Percentiles rank a stretch among this genome's conserved stretches.
phyloP scores from a whole-genome alignment of 2,888 invertebrate genomes.

The Laspeyria flexula region DNA sequence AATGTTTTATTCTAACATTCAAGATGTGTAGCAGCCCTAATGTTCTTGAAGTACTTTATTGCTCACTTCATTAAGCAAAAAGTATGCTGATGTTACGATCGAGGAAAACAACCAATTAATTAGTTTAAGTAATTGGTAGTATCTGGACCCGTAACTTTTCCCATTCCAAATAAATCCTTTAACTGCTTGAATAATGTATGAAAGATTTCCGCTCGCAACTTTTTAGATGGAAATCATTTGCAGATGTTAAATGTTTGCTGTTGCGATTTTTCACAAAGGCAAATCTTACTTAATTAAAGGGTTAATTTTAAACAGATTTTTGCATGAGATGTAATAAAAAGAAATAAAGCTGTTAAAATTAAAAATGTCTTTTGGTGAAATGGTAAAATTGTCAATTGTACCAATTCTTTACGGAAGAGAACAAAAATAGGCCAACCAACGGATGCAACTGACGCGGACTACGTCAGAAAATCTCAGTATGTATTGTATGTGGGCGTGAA shows the following conservation, averaged over 20 bases:
- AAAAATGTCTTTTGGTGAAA: too few species aligned
- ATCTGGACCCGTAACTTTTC: constrained; percentile 66
- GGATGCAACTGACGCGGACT: too few species aligned
- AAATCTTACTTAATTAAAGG: background rate
- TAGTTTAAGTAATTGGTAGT: constrained; percentile 80
- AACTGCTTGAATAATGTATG: constrained; percentile 67
- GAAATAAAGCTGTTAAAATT: too few species aligned
- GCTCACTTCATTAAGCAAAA: constrained; percentile 78
- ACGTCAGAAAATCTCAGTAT: too few species aligned
- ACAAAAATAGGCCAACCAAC: too few species aligned
- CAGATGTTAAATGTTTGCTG: constrained; percentile 20
- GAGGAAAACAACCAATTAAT: constrained; percentile 80
- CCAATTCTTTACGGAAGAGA: too few species aligned
- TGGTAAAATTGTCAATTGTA: too few species aligned
- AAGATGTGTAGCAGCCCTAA: constrained; percentile 49
- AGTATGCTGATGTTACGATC: constrained; percentile 78
- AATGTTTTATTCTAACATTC: too few species aligned
- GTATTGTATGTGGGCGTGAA: too few species aligned
- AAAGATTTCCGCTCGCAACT: constrained; percentile 44
- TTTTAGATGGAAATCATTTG: constrained; percentile 17
- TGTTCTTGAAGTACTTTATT: constrained; percentile 62
- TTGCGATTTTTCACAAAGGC: background rate
- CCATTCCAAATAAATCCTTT: constrained; percentile 71
- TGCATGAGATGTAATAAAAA: too few species aligned
- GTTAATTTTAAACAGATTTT: too few species aligned